Conservation (phyloP, 2,113 vertebrate species). For the Geothlypis trichas region DNA sequence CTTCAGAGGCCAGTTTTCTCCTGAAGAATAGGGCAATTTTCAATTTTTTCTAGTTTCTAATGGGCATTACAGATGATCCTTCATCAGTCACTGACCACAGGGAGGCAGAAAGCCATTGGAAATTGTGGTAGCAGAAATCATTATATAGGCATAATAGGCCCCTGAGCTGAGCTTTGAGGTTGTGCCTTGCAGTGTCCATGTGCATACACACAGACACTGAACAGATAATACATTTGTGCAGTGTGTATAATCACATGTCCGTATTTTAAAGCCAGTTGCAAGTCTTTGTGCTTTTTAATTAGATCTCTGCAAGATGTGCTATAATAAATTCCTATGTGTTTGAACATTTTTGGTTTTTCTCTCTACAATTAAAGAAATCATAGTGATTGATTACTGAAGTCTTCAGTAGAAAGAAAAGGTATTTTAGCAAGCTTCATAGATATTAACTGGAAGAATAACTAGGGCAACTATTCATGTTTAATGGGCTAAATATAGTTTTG, state of each 20-base stretch:
- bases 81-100: background rate
- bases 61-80: background rate
- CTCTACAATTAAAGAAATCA: background rate
- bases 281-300: background rate
- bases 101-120: background rate
- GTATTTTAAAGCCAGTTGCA: background rate
- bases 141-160: background rate
- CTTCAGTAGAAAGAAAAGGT: background rate
- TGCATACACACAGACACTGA: rapidly evolving
- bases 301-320: background rate
- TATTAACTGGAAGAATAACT: slow-evolving; percentile 39
- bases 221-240: background rate
- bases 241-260: background rate
- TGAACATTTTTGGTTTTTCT: background rate
- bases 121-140: background rate
- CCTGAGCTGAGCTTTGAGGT: background rate
- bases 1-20: background rate
- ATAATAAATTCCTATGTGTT: too few relatives aligned
- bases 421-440: slow-evolving; percentile 33
- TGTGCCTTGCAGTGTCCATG: background rate
- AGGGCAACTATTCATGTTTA: background rate
- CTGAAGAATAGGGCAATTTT: background rate
- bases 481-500: slow-evolving; percentile 53
- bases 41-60: background rate
- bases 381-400: background rate